These are phyloP conservation scores for Melanostigma gelatinosum DNA, from an alignment of 2,113 vertebrate genomes.

Conservation along the genomic window DNA sequence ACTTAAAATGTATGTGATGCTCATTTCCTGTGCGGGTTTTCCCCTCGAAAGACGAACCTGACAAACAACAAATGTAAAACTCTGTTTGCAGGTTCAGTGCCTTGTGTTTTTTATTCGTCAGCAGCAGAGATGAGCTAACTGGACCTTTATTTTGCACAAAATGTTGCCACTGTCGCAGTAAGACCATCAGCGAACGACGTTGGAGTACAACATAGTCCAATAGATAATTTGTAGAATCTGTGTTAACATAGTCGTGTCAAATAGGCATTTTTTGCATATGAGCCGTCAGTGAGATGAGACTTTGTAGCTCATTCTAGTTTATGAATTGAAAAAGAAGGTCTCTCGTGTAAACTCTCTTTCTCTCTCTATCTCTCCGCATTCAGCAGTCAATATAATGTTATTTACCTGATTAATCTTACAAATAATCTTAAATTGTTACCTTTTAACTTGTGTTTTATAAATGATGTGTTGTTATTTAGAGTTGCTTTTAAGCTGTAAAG, in stretches of 20 bases:
- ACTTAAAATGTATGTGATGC: not conserved
- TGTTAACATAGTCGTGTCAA: not conserved
- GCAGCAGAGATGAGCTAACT: not conserved
- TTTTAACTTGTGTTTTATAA: not conserved
- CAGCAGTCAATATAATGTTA: not conserved
- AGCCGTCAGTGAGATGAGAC: not conserved
- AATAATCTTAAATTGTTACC: not conserved
- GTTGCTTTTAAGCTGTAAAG: not conserved
- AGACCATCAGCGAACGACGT: no score
- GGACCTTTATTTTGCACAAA: not conserved
- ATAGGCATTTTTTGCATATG: not conserved
- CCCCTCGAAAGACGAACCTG: constrained; percentile 20
- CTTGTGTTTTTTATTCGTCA: not conserved
- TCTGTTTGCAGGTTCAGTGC: not conserved
- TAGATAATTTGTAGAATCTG: not conserved
- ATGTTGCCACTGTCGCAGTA: not conserved
- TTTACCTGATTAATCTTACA: not conserved
- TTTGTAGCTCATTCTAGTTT: not conserved
- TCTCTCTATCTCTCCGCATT: not conserved
- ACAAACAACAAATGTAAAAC: constrained; percentile 14
- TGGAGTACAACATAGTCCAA: not conserved
- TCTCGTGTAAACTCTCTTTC: not conserved
- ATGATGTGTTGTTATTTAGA: not conserved
- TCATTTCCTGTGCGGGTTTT: constrained; percentile 43
- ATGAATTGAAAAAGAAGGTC: not conserved